Conservation (phyloP, 2,113 vertebrate species). For the Oreocharis arfaki region DNA sequence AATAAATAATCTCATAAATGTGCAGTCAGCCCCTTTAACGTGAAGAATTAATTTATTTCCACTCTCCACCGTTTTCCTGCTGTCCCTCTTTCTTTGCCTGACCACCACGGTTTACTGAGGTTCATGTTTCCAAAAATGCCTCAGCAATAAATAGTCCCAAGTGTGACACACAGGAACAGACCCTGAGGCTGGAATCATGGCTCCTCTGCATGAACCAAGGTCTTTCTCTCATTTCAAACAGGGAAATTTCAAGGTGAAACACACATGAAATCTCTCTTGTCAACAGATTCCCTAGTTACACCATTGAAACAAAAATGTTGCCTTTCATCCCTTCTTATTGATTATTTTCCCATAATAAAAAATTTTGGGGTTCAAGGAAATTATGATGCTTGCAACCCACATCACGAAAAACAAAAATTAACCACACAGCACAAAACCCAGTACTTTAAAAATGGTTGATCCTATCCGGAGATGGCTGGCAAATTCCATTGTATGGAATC, state of each 20-base stretch:
- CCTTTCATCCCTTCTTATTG: background rate
- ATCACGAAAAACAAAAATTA: background rate
- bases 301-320: background rate
- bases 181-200: background rate
- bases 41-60: background rate
- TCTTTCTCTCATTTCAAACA: background rate
- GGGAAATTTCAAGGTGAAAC: background rate
- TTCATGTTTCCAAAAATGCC: background rate
- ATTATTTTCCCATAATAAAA: background rate
- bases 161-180: background rate
- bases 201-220: background rate
- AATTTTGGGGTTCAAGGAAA: background rate
- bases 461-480: fast-evolving
- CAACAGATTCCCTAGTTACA: fast-evolving
- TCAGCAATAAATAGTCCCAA: background rate
- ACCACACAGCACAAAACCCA: fast-evolving
- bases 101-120: fast-evolving
- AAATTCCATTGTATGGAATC: background rate
- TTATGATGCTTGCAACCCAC: background rate
- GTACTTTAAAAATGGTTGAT: background rate
- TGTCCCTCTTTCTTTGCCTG: background rate
- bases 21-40: background rate
- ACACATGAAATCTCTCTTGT: fast-evolving
- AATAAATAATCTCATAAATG: background rate
- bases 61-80: background rate